Percentiles rank a stretch among this genome's conserved stretches.
These are phyloP conservation scores for Zaprionus vittiger DNA, from an alignment of 1,140 invertebrate species.

Conservation along the genomic window DNA sequence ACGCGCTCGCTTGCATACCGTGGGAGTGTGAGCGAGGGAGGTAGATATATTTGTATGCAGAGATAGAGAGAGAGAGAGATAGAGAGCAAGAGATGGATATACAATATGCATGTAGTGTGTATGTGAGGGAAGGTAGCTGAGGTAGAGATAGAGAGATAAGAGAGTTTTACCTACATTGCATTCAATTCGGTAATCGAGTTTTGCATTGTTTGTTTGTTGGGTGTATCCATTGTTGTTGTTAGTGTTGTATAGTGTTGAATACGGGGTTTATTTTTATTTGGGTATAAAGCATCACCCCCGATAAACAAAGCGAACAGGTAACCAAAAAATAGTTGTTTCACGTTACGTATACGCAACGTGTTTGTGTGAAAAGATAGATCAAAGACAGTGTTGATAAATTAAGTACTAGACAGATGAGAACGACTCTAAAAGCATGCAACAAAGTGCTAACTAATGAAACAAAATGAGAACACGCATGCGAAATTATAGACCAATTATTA, in stretches of 20 bases:
- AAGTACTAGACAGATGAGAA: slow-evolving; percentile 31
- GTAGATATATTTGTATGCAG: not conserved
- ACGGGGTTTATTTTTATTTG: slow-evolving; percentile 18
- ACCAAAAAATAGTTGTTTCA: slow-evolving; percentile 53
- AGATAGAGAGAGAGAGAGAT: not conserved
- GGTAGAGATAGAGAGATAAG: slow-evolving; percentile 21
- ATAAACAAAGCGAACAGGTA: slow-evolving; percentile 48
- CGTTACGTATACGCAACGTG: slow-evolving; percentile 33
- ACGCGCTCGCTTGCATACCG: slow-evolving; percentile 33
- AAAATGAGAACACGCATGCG: slow-evolving; percentile 32
- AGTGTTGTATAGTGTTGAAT: slow-evolving; percentile 33
- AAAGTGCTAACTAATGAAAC: slow-evolving; percentile 30
- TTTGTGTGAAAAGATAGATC: slow-evolving; percentile 48
- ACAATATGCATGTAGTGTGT: slow-evolving; percentile 20
- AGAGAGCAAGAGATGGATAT: slow-evolving; percentile 18
- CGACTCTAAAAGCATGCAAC: slow-evolving; percentile 26
- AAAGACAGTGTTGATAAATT: slow-evolving; percentile 38
- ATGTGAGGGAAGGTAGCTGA: slow-evolving; percentile 33
- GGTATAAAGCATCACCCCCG: slow-evolving; percentile 27
- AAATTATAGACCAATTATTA: not conserved
- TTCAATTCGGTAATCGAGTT: slow-evolving; percentile 26
- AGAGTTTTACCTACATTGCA: slow-evolving; percentile 74
- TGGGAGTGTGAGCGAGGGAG: not conserved
- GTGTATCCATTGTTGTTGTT: slow-evolving; percentile 46
- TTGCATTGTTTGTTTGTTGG: slow-evolving; percentile 40